Evolutionary conservation across 1,140 invertebrate genomes (phyloP).

Genomic region (Colletes gigas): DNA sequence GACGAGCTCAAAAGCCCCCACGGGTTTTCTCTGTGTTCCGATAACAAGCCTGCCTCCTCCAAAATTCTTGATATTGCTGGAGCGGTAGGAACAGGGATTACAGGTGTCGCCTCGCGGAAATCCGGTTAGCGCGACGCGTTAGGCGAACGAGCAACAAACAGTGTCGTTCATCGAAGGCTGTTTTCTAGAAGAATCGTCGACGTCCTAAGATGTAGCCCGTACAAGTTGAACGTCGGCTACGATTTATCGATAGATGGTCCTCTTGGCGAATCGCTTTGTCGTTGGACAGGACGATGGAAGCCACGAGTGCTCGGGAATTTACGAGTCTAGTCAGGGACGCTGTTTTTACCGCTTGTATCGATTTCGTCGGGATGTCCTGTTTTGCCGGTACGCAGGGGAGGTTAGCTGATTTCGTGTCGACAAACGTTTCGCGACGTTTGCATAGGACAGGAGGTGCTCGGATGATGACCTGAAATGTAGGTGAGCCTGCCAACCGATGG

Average conservation of each 20-base stretch:
- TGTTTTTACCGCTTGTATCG: slow-evolving; percentile 22
- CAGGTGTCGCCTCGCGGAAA: slow-evolving; percentile 4
- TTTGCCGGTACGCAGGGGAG: background rate
- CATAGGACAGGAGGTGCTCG: background rate
- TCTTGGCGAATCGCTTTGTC: background rate
- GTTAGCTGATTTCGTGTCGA: background rate
- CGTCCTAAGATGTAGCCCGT: background rate
- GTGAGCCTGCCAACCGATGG: background rate
- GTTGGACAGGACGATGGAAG: background rate
- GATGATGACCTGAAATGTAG: slow-evolving; percentile 23
- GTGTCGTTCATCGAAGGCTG: background rate
- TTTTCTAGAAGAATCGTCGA: background rate
- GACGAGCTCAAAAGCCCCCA: background rate
- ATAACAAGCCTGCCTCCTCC: too few species aligned
- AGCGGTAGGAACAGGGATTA: background rate
- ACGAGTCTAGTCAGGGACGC: background rate
- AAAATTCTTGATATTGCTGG: background rate
- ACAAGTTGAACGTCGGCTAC: background rate
- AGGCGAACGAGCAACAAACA: background rate
- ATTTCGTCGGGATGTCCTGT: slow-evolving; percentile 31
- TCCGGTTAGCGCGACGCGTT: background rate
- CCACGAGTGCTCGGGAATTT: background rate
- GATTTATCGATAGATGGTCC: too few species aligned
- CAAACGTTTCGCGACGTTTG: background rate
- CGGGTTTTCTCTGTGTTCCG: background rate